Evolutionary conservation across 2,797 vertebrate genomes (phyloP).

Genomic region (Ceyx erithaca): DNA sequence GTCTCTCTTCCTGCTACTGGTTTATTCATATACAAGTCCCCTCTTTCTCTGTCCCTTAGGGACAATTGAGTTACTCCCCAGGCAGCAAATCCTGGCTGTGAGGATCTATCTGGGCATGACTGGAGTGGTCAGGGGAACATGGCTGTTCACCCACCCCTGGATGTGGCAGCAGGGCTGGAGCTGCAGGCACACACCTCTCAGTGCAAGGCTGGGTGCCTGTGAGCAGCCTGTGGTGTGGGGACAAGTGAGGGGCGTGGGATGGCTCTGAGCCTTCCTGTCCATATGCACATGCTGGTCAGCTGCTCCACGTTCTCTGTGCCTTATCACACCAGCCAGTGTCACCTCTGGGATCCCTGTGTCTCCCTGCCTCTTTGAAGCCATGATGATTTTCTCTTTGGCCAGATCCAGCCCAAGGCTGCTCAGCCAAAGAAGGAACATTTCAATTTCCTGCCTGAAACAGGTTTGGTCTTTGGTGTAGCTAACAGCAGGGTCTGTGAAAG

Average conservation of each 20-base stretch:
- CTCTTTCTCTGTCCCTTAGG: neutral
- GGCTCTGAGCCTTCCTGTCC: neutral
- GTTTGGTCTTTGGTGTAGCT: neutral
- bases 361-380: neutral
- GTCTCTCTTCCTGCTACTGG: neutral
- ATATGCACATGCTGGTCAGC: neutral
- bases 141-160: neutral
- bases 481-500: neutral
- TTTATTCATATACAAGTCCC: neutral
- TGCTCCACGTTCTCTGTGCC: neutral
- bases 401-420: neutral
- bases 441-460: neutral
- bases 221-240: neutral
- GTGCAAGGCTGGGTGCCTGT: neutral
- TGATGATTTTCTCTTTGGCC: neutral
- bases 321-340: neutral
- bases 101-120: neutral
- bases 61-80: neutral
- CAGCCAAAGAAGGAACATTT: neutral
- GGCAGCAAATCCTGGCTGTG: neutral
- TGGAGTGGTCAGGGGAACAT: neutral
- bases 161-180: neutral
- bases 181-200: neutral
- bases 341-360: neutral
- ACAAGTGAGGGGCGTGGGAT: fast-evolving